Base-by-base conservation (phyloP, 2,888 invertebrate species). In the Ptychoptera contaminata region DNA sequence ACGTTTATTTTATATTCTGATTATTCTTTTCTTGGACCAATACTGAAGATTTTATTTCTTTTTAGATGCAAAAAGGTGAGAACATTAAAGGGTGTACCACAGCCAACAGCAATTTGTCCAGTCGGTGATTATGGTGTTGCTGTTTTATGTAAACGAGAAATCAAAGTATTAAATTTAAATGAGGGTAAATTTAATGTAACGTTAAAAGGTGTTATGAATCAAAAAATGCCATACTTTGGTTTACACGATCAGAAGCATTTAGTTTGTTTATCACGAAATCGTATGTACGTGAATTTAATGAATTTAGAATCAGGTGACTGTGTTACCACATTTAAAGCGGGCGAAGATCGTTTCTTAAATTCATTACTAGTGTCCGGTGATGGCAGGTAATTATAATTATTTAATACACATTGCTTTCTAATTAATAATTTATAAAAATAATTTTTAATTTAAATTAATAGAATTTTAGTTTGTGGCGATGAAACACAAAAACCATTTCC, bases 401-500 rank as follows among this genome's bases (percentile, higher is more conserved):
- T 16, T 15, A 30, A 16, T 16, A 6, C 7, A 14, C 10, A 14
- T 10, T 38, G 23, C 12, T 16, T 38, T 14, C 5, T 14, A 36
- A 5, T 12, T 2, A 12, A 12, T 12, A 36, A 12, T 36, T 36
- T 5, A 12, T 36, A 12, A 4, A 5, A 12, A 12, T 36, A 12
- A 12, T 36, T 36, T 23, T n/a, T n/a, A n/a, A n/a, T n/a, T n/a
- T n/a, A 11, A 11, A 11, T 44, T 62, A 63, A 15, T 57, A 82
- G 85, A 58, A 77, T 87, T 43, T 71, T 88, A 49, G 88, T 90
- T 2, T 90, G 90, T 59, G 90, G 90, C 8, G 90, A 91, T 62
- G 90, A 90, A 68, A 88, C 88, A 1, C 88, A 90, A 64, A 90
- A 88, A 61, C 90, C 90, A 14, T 90, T 88, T 63, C 88, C 88